Conservation (phyloP, 2,797 vertebrate species). For the Halcyon smyrnensis region DNA sequence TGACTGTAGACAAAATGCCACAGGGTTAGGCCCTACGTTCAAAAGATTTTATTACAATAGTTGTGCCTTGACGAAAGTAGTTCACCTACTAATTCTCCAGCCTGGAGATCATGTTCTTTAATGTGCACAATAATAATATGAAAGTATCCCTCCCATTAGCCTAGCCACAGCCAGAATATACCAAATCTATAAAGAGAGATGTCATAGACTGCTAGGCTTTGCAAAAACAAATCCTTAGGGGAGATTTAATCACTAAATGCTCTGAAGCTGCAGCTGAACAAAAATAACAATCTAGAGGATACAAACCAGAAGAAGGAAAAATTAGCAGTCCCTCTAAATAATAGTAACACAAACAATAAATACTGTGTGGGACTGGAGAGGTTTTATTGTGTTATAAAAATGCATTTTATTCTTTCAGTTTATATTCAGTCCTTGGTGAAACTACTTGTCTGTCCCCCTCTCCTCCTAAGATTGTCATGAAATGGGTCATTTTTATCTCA, state of each 20-base stretch:
- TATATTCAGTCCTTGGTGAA: not conserved
- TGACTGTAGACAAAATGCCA: not conserved
- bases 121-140: not conserved
- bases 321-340: slow-evolving; percentile 24
- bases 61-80: not conserved
- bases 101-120: not conserved
- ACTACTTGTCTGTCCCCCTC: not conserved
- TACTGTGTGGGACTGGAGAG: not conserved
- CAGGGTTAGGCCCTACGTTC: not conserved
- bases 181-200: not conserved
- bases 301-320: slow-evolving; percentile 25
- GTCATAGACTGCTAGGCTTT: not conserved
- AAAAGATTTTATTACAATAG: not conserved
- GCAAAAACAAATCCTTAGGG: slow-evolving; percentile 10
- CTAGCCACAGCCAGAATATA: not conserved
- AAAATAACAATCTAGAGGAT: slow-evolving; percentile 30
- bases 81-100: not conserved
- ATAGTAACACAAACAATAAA: slow-evolving; percentile 33
- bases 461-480: not conserved
- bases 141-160: not conserved
- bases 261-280: slow-evolving; percentile 27
- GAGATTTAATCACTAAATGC: not conserved
- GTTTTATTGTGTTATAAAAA: slow-evolving; percentile 26
- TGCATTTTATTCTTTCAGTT: not conserved
- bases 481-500: slow-evolving; percentile 1